phyloP scores from a whole-genome alignment of 2,113 vertebrate genomes.

The Lichenostomus cassidix region DNA sequence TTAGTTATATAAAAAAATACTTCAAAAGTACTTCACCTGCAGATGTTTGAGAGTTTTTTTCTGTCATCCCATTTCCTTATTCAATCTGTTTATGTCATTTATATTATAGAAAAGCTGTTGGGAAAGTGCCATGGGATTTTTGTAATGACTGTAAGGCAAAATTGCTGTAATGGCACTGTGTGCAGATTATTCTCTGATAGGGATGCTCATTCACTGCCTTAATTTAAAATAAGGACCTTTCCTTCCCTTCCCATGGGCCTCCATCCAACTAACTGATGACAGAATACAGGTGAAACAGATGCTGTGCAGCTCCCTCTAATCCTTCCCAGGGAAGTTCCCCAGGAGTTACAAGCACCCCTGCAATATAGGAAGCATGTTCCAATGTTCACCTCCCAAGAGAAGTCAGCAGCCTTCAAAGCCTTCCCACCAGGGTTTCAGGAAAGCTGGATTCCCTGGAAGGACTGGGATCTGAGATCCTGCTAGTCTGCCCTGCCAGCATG shows the following conservation, averaged over 20 bases:
- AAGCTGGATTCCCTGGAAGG: not conserved
- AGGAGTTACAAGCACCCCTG: not conserved
- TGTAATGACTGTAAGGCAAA: not conserved
- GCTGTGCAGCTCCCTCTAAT: not conserved
- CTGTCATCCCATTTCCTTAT: not conserved
- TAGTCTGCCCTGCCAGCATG: not conserved
- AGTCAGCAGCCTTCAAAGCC: not conserved
- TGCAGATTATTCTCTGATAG: slow-evolving; percentile 19
- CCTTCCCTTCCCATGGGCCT: not conserved
- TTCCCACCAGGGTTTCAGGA: not conserved
- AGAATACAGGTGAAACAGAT: not conserved
- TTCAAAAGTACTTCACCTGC: not conserved
- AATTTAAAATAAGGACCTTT: not conserved
- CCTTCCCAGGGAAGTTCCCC: not conserved
- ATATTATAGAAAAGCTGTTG: not conserved
- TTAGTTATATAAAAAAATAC: not conserved
- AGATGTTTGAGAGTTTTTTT: not conserved
- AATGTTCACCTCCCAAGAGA: not conserved
- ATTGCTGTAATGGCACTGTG: not conserved
- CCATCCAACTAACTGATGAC: not conserved
- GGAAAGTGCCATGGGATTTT: not conserved
- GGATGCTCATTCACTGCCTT: not conserved
- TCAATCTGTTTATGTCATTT: not conserved
- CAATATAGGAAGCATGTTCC: not conserved
- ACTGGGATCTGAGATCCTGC: not conserved